Conservation (phyloP, 2,888 invertebrate genomes). For the Ectemnius lituratus region DNA sequence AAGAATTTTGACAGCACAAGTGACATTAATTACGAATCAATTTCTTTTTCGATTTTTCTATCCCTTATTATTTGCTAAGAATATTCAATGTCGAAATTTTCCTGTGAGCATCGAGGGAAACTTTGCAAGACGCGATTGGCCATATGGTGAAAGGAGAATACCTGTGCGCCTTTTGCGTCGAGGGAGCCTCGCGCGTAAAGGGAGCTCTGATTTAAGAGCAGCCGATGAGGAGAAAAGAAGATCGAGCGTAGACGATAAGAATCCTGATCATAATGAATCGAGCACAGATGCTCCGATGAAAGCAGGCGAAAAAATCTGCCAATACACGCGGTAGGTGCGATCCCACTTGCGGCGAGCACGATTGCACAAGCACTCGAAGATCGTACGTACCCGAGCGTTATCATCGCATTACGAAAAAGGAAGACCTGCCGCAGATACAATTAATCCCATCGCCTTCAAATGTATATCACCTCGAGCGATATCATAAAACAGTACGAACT, state of each 20-base stretch:
- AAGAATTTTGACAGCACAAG: not conserved
- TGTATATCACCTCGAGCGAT: constrained; percentile 2
- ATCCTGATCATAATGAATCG: constrained; percentile 45
- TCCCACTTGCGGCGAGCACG: no score
- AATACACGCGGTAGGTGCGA: not conserved
- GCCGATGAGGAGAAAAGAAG: constrained; percentile 14
- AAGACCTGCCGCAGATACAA: constrained; percentile 26
- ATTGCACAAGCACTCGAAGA: constrained; percentile 28
- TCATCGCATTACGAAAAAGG: constrained; percentile 40
- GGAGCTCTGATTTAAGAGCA: constrained; percentile 52
- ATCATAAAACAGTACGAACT: constrained; percentile 27
- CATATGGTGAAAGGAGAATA: constrained; percentile 61
- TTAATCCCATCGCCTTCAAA: constrained; percentile 20
- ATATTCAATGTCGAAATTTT: no score
- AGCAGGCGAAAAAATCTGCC: constrained; percentile 30
- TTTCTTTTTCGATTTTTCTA: no score
- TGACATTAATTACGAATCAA: not conserved
- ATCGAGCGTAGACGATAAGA: constrained; percentile 24
- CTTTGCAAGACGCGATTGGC: constrained; percentile 21
- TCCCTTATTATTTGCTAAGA: no score
- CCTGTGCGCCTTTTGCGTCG: constrained; percentile 19
- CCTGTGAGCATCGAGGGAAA: no score
- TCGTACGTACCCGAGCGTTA: constrained; percentile 39
- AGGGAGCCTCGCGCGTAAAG: constrained; percentile 23
- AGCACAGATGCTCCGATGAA: constrained; percentile 35